Evolutionary conservation across 2,888 invertebrate genomes (phyloP).

Genomic region (Drosophila peninsularis): DNA sequence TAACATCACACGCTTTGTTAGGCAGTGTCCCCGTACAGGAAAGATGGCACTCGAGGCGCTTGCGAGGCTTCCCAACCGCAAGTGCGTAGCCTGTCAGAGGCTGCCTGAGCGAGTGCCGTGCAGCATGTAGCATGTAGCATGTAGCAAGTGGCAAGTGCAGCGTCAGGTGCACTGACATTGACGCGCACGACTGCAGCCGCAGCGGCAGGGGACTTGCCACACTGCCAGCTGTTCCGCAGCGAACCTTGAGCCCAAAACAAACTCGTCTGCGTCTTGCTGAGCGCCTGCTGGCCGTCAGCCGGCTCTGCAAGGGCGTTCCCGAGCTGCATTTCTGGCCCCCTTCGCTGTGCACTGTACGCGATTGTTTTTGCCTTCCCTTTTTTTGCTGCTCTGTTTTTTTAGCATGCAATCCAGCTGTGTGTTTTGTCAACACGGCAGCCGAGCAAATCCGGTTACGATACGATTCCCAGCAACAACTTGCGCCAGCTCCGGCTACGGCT

Average conservation of each 20-base stretch:
- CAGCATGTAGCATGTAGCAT: constrained; percentile 4
- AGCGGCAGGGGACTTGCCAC: constrained; percentile 11
- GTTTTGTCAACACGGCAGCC: constrained; percentile 59
- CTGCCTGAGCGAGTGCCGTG: constrained; percentile 49
- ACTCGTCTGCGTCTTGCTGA: constrained; percentile 44
- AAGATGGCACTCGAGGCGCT: constrained; percentile 47
- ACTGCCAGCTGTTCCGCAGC: constrained; percentile 41
- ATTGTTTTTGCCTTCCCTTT: background rate
- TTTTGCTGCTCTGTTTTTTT: background rate
- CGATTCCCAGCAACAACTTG: constrained; percentile 15
- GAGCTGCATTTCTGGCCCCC: constrained; percentile 21
- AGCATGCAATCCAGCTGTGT: constrained; percentile 37
- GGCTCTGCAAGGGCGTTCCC: constrained; percentile 53
- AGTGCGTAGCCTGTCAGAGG: constrained; percentile 56
- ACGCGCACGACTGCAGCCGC: constrained; percentile 41
- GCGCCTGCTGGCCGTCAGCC: constrained; percentile 54
- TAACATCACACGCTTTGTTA: constrained; percentile 67
- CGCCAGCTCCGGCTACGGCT: constrained; percentile 10
- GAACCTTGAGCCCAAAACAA: constrained; percentile 59
- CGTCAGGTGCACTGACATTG: constrained; percentile 76
- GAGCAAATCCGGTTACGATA: constrained; percentile 40
- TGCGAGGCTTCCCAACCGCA: constrained; percentile 71
- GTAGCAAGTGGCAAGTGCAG: constrained; percentile 52
- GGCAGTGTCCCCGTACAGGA: constrained; percentile 28
- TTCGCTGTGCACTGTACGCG: constrained; percentile 13